Conservation (phyloP, 2,888 invertebrate species). For the Drosophila colorata region DNA sequence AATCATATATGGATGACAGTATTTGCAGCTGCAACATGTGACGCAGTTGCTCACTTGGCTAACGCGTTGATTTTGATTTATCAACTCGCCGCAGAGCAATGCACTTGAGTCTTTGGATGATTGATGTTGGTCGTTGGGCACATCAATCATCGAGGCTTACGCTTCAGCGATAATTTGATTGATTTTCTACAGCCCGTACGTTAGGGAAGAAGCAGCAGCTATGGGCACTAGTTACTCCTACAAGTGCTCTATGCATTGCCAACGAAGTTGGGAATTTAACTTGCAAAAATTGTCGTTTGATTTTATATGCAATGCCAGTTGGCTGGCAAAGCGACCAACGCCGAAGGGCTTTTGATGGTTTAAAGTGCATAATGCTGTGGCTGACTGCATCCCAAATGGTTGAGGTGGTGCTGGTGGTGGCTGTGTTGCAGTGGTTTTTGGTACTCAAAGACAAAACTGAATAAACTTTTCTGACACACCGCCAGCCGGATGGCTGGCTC, state of each 20-base stretch:
- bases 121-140: constrained; percentile 49
- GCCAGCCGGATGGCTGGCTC: constrained; percentile 13
- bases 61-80: constrained; percentile 39
- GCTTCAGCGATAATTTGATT: constrained; percentile 54
- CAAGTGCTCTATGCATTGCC: constrained; percentile 6
- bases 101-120: constrained; percentile 42
- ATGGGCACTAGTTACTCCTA: neutral
- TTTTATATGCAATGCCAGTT: constrained; percentile 50
- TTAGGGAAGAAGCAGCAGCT: neutral
- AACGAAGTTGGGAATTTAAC: constrained; percentile 9
- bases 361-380: constrained; percentile 60
- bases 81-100: constrained; percentile 33
- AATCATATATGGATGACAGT: neutral
- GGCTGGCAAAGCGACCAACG: constrained; percentile 8
- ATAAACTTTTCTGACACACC: constrained; percentile 30
- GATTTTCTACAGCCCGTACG: constrained; percentile 33
- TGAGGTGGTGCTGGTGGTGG: constrained; percentile 12
- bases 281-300: constrained; percentile 32
- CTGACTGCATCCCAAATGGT: constrained; percentile 31
- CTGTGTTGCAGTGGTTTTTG: constrained; percentile 37
- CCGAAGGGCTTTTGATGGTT: constrained; percentile 12
- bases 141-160: constrained; percentile 52
- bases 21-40: constrained; percentile 2
- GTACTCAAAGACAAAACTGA: constrained; percentile 44
- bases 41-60: constrained; percentile 18